Percentiles rank a stretch among this genome's conserved stretches.
These are phyloP conservation scores for Apeira syringaria DNA, from an alignment of 2,888 invertebrate species.

Conservation along the genomic window DNA sequence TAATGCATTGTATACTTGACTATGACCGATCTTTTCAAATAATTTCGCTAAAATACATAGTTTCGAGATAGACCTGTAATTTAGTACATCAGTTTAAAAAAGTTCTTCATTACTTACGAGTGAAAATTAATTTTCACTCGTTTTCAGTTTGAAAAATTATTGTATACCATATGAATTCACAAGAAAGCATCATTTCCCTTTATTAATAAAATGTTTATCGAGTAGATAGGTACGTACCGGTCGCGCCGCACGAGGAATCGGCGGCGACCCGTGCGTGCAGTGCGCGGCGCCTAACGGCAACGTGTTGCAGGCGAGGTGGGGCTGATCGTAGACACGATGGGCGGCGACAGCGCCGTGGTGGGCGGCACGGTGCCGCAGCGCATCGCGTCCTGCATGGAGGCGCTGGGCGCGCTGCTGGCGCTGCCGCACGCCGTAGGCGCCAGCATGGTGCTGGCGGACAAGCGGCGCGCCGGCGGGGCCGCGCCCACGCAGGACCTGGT, in stretches of 20 bases:
- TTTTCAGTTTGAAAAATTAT: too few species aligned
- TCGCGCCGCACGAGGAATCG: too few species aligned
- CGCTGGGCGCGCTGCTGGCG: conserved; percentile 95
- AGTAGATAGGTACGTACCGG: background rate
- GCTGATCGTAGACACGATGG: conserved; percentile 94
- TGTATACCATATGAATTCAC: too few species aligned
- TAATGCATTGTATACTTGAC: too few species aligned
- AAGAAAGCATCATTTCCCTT: too few species aligned
- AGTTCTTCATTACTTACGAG: too few species aligned
- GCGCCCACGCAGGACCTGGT: conserved; percentile 84
- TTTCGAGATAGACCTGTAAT: too few species aligned
- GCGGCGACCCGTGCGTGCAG: background rate
- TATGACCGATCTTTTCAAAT: too few species aligned
- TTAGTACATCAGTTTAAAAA: too few species aligned
- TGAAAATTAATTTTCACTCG: too few species aligned
- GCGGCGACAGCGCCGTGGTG: conserved; percentile 94
- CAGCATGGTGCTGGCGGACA: conserved; percentile 95
- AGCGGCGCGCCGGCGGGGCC: conserved; percentile 85
- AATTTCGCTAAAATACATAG: too few species aligned
- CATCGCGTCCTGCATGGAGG: conserved; percentile 95
- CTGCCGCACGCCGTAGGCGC: conserved; percentile 92
- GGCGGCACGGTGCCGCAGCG: conserved; percentile 98
- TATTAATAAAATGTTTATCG: too few species aligned
- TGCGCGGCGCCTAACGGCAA: background rate
- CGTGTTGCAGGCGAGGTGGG: conserved; percentile 91